Percentiles rank a stretch among this genome's conserved stretches.
phyloP scores from a whole-genome alignment of 2,888 invertebrate species.

The Stenotaenia linearis region DNA sequence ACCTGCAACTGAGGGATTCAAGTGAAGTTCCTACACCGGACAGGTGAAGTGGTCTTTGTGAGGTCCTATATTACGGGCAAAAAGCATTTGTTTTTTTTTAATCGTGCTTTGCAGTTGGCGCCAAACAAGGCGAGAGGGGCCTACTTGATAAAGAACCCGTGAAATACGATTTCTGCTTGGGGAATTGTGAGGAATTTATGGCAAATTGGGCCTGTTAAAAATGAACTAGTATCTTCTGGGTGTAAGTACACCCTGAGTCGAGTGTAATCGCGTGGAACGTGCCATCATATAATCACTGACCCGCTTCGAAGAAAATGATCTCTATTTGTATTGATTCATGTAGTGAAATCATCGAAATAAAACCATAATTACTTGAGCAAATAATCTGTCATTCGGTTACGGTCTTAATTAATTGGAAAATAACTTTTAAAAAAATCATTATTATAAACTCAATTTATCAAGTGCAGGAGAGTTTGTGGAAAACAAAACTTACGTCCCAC shows the following conservation, averaged over 20 bases:
- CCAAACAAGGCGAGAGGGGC: background rate
- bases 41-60: conserved; percentile 1
- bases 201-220: conserved; percentile 3
- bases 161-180: conserved; percentile 8
- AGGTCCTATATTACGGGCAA: background rate
- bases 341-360: background rate
- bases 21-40: background rate
- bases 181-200: background rate
- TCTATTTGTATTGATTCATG: background rate
- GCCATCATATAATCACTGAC: background rate
- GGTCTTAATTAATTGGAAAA: background rate
- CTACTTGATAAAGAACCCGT: background rate
- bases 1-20: background rate
- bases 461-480: too few relatives aligned
- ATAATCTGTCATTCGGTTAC: background rate
- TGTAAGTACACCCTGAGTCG: conserved; percentile 10
- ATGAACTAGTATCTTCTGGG: background rate
- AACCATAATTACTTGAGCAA: background rate
- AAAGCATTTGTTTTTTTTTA: background rate
- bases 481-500: too few relatives aligned
- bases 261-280: conserved; percentile 9
- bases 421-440: background rate
- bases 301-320: background rate
- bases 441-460: too few relatives aligned
- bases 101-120: background rate